Conservation (phyloP, 2,113 vertebrate genomes). For the Alethe diademata region DNA sequence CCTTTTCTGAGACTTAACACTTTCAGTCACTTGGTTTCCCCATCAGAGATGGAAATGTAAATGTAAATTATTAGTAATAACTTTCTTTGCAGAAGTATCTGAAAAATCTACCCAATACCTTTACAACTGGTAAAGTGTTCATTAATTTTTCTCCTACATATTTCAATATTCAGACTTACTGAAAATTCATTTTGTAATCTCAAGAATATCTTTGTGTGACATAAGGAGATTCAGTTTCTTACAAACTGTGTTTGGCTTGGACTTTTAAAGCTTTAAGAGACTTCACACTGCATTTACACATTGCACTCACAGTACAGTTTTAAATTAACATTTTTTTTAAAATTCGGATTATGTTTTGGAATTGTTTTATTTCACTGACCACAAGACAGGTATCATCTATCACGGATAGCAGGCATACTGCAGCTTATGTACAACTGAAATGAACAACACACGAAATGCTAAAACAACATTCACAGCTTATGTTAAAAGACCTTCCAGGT, state of each 20-base stretch:
- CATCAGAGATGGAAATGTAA: background rate
- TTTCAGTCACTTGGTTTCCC: slow-evolving; percentile 5
- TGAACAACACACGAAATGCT: background rate
- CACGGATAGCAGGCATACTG: background rate
- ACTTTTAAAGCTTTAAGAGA: background rate
- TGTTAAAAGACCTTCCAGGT: background rate
- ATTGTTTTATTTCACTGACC: background rate
- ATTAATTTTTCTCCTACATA: background rate
- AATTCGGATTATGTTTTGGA: background rate
- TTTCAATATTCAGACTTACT: background rate
- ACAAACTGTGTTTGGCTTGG: background rate
- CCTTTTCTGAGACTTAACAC: slow-evolving; percentile 8
- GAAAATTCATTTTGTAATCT: background rate
- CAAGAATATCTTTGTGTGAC: background rate
- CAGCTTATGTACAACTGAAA: background rate
- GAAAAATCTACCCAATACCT: background rate
- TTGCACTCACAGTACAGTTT: background rate
- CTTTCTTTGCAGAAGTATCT: background rate
- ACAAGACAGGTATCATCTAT: background rate
- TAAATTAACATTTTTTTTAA: background rate
- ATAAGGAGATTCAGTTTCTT: background rate
- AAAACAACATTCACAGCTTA: background rate
- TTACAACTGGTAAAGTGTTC: background rate
- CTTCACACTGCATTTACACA: background rate
- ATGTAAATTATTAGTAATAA: background rate